A percentile compares a stretch with the other conserved stretches of the same genome.
phyloP scores from a whole-genome alignment of 2,113 vertebrate species.

The Vidua chalybeata region DNA sequence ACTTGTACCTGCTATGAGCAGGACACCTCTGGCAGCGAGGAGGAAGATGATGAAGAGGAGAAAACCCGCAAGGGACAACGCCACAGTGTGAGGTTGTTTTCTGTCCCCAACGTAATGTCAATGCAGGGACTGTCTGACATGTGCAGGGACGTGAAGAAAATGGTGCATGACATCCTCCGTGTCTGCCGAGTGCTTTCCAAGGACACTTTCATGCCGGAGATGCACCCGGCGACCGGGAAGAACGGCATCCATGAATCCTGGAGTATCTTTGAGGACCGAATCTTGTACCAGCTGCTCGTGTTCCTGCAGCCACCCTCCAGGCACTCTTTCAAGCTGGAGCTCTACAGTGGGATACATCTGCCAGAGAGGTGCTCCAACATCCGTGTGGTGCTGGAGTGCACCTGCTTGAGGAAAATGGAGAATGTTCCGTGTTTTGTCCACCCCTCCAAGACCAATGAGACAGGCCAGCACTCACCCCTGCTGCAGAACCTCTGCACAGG shows the following conservation, averaged over 20 bases:
- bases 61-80: background rate
- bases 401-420: background rate
- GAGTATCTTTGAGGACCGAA: too few species aligned
- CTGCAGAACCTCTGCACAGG: background rate
- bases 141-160: background rate
- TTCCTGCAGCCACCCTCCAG: too few species aligned
- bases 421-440: background rate
- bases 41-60: background rate
- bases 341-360: background rate
- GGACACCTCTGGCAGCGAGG: background rate
- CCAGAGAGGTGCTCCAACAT: background rate
- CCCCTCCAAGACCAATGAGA: background rate
- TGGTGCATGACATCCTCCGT: background rate
- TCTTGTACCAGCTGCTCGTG: too few species aligned
- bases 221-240: background rate
- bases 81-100: background rate
- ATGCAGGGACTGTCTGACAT: background rate
- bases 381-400: background rate
- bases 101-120: background rate
- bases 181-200: background rate
- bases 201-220: background rate
- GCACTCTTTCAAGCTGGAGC: too few species aligned
- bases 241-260: too few species aligned
- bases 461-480: background rate
- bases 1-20: accelerated